phyloP scores from a whole-genome alignment of 1,140 invertebrate species.

The Drosophila lacertosa region DNA sequence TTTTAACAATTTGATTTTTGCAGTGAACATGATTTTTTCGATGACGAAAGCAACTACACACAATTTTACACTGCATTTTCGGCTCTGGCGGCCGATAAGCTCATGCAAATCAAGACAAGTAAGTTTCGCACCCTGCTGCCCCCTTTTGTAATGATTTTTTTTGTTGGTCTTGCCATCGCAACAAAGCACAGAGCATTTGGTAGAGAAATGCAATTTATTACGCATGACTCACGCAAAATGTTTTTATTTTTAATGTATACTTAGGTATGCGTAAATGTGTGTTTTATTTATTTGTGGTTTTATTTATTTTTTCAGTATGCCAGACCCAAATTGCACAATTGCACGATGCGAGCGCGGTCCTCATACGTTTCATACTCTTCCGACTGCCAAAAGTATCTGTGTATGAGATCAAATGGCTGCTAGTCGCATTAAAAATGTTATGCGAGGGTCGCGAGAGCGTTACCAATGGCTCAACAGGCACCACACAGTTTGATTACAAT shows the following conservation, averaged over 20 bases:
- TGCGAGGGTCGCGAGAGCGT: slow-evolving; percentile 65
- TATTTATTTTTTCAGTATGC: slow-evolving; percentile 85
- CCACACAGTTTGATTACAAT: slow-evolving; percentile 70
- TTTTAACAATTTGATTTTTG: slow-evolving; percentile 79
- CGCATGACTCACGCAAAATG: slow-evolving; percentile 18
- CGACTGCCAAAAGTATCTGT: slow-evolving; percentile 72
- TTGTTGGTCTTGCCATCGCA: not conserved
- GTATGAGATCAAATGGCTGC: slow-evolving; percentile 76
- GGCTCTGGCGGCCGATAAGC: slow-evolving; percentile 90
- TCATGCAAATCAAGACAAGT: slow-evolving; percentile 89
- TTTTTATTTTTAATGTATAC: slow-evolving; percentile 18
- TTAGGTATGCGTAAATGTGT: not conserved
- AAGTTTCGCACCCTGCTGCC: slow-evolving; percentile 84
- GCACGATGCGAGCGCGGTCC: slow-evolving; percentile 73
- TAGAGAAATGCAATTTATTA: slow-evolving; percentile 29
- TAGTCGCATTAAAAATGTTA: slow-evolving; percentile 77
- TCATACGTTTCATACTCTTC: slow-evolving; percentile 78
- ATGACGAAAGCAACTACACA: slow-evolving; percentile 90
- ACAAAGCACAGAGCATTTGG: slow-evolving; percentile 37
- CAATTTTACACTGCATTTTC: slow-evolving; percentile 91
- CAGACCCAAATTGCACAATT: slow-evolving; percentile 86
- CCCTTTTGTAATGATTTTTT: slow-evolving; percentile 28
- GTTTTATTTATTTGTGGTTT: not conserved
- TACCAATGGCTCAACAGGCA: slow-evolving; percentile 8
- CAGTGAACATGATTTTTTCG: slow-evolving; percentile 90